Base-by-base conservation (phyloP, 2,113 vertebrate genomes). In the Rafetus swinhoei region DNA sequence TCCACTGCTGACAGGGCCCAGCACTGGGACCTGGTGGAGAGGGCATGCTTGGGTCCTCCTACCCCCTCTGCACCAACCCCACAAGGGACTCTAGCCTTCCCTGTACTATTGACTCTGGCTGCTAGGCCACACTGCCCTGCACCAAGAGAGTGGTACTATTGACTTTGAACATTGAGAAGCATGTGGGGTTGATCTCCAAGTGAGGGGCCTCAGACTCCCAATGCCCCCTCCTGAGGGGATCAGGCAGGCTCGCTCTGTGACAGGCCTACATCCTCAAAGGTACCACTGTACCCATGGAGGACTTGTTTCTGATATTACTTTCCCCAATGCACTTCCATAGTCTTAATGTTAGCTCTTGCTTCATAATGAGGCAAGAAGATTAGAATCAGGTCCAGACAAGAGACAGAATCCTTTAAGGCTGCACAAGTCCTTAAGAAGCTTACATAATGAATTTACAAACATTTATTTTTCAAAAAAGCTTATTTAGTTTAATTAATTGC, bases 401-500 rank as follows among this genome's bases (percentile, higher is more conserved):
- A 35, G n/a, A 72, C 32, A 72, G 35, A 45, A 12, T 24, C 5
- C 39, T 76, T 76, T 76, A 76, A 39, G 25, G 24, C 18, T 21
- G n/a, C 9, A 12, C 7, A 89, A 6, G 83, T 32, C 74, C 16
- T 57, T 56, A 60, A 85, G 86, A 56, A 82, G 2, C 7, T 1
- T 85, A 19, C 32, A 10, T 4, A 83, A 74, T 1, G 81, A 83
- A 81, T 59, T 95, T 88, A 94, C 93, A 69, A 87, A 4, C 90
- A 92, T 79, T 69, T 55, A 81, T 92, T 94, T 91, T 92, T 88
- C 6, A 85, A 69, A 69, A 35, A 69, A 94, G 82, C 77, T 89
- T 89, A 95, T 95, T 95, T 94, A 57, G 60, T 53, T 89, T 93
- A 93, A 88, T 90, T 90, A 93, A 90, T 82, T 55, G 79, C 90